These are phyloP conservation scores for Parasteatoda lunata DNA, from an alignment of 2,888 invertebrate genomes.

Conservation along the genomic window DNA sequence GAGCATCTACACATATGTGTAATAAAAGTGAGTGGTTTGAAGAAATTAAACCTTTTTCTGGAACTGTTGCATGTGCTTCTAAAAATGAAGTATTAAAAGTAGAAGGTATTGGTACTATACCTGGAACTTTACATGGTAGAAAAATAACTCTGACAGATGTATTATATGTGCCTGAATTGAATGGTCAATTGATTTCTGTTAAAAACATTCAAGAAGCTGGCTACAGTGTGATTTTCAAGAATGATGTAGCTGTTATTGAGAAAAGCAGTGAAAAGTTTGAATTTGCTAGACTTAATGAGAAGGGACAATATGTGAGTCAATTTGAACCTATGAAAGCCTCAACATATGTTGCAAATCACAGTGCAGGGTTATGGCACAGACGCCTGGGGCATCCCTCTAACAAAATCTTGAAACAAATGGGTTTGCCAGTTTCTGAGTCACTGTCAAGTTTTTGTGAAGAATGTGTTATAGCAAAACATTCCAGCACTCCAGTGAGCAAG, in stretches of 20 bases:
- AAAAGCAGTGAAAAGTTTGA: no score
- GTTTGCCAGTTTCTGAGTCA: constrained; percentile 11
- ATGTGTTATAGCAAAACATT: constrained; percentile 36
- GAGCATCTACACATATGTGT: constrained; percentile 10
- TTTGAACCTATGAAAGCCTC: no score
- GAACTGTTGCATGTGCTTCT: constrained; percentile 21
- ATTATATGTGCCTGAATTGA: no score
- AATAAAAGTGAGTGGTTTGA: constrained; percentile 24
- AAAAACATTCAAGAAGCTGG: no score
- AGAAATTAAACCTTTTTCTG: neutral
- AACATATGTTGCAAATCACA: no score
- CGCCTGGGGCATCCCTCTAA: constrained; percentile 20
- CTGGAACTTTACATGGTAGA: neutral
- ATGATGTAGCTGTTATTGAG: no score
- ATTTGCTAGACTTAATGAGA: no score
- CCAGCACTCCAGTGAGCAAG: constrained; percentile 19
- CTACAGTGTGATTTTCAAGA: no score
- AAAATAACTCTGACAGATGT: constrained; percentile 8
- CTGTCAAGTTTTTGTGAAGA: constrained; percentile 33
- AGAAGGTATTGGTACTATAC: constrained; percentile 19
- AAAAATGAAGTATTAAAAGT: constrained; percentile 8
- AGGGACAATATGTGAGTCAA: no score
- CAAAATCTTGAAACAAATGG: constrained; percentile 34
- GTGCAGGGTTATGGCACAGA: no score
- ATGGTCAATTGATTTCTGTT: no score